phyloP scores from a whole-genome alignment of 2,797 vertebrate genomes.

The Cetoscarus ocellatus region DNA sequence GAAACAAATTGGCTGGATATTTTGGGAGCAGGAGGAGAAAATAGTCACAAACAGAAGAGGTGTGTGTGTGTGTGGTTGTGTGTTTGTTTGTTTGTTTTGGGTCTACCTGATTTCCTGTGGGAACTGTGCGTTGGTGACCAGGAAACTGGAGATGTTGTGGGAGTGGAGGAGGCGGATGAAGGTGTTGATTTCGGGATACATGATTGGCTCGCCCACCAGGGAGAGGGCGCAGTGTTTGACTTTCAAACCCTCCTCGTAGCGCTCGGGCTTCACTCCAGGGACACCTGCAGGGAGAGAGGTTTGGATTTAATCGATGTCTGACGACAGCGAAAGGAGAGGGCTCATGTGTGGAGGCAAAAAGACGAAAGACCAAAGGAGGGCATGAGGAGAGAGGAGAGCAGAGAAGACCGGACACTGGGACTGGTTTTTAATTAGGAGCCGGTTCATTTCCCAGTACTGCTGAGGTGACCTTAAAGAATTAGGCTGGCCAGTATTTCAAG shows the following conservation, averaged over 20 bases:
- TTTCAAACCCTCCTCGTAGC: slow-evolving; percentile 88
- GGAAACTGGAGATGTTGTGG: slow-evolving; percentile 91
- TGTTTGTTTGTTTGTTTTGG: neutral
- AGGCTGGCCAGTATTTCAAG: no score
- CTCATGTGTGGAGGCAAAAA: neutral
- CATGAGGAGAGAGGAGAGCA: neutral
- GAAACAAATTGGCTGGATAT: slow-evolving; percentile 1
- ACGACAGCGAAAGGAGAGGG: no score
- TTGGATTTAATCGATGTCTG: neutral
- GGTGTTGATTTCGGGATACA: slow-evolving; percentile 95
- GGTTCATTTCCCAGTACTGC: no score
- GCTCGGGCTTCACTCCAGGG: slow-evolving; percentile 88
- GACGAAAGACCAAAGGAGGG: neutral
- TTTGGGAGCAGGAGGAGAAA: slow-evolving; percentile 3
- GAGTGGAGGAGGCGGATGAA: slow-evolving; percentile 91
- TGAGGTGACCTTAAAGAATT: no score
- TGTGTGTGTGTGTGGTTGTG: neutral
- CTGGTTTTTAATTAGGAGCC: no score
- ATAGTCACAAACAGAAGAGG: neutral
- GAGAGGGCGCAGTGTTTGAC: slow-evolving; percentile 94
- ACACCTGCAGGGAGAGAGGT: slow-evolving; percentile 83
- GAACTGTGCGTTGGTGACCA: slow-evolving; percentile 97
- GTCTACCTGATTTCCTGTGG: slow-evolving; percentile 92
- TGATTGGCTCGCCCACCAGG: slow-evolving; percentile 96
- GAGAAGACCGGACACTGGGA: neutral